Base-by-base conservation (phyloP, 2,888 invertebrate genomes). In the Nomada fucata region DNA sequence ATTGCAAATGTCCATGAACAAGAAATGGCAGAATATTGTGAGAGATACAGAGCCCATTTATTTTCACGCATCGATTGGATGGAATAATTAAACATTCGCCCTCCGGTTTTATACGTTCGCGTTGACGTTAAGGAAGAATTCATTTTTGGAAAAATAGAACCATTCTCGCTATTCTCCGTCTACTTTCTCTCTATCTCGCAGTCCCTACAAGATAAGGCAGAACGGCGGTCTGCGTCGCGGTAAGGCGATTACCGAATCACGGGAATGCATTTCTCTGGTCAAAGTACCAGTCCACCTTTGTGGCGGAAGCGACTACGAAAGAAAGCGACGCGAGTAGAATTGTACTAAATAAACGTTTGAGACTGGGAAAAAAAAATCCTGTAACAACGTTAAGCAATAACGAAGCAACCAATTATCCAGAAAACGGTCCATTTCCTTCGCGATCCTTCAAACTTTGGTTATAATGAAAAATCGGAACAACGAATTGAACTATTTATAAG, bases 221-320 rank as follows among this genome's bases (percentile, higher is more conserved):
- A 89, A 90, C 85, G 87, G 87, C 71, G 77, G 75, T 63, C 78
- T 60, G 55, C 47, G 76, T 29, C 63, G n/a, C 75, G 72, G 85
- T 90, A 90, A 91, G 89, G 84, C 79, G 79, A 85, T 88, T 88
- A 86, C 75, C 67, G 76, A 82, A 84, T 79, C 65, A 72, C 61
- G 79, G 69, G 71, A 80, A 84, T 83, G 76, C 83, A 84, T 80
- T 79, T 71, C 76, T 63, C 69, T 59, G 81, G 81, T 72, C 81
- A 69, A 74, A 74, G 61, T 65, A 64, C 69, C 59, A 50, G 64
- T 53, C 26, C 36, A 63, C 67, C 75, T 53, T 76, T 81, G 70
- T 57, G 59, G 52, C 10, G 20, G 23, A 50, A 63, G 36, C 50
- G 52, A 11, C 29, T 2, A 2, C 4, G 67, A 65, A 79, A 67